Conservation (phyloP, 2,888 invertebrate genomes). For the Branchellion lobata region DNA sequence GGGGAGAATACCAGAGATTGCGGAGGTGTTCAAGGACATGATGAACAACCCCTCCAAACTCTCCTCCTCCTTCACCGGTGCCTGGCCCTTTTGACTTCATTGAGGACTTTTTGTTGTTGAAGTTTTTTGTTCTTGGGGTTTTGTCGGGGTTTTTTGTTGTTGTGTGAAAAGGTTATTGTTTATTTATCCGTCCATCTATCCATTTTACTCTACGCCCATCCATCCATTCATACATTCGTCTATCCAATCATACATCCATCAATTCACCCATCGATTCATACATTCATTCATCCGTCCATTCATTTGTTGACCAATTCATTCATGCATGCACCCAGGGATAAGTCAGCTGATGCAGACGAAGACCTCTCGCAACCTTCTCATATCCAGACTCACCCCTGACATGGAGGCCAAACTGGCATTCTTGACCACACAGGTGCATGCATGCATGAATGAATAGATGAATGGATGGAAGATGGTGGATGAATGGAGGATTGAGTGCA, state of each 20-base stretch:
- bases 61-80: constrained; percentile 76
- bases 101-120: not conserved
- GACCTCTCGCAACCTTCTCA: constrained; percentile 82
- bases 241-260: too few species aligned
- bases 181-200: too few species aligned
- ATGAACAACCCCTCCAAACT: constrained; percentile 75
- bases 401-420: constrained; percentile 89
- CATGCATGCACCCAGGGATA: constrained; percentile 64
- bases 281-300: too few species aligned
- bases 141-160: too few species aligned
- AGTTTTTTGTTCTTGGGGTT: not conserved
- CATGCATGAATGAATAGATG: constrained; percentile 53
- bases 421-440: constrained; percentile 67
- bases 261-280: too few species aligned
- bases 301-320: too few species aligned
- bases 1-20: constrained; percentile 83
- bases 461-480: not conserved
- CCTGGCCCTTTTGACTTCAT: constrained; percentile 12
- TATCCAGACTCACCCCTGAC: constrained; percentile 82
- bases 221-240: too few species aligned
- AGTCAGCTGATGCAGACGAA: constrained; percentile 77
- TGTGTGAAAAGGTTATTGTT: too few species aligned
- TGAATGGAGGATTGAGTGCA: too few species aligned
- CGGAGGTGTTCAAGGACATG: constrained; percentile 83
- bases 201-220: too few species aligned